Evolutionary conservation across 2,113 vertebrate genomes (phyloP), one percentile per base, ranked within the genome.

Genomic region (Aptenodytes forsteri): DNA sequence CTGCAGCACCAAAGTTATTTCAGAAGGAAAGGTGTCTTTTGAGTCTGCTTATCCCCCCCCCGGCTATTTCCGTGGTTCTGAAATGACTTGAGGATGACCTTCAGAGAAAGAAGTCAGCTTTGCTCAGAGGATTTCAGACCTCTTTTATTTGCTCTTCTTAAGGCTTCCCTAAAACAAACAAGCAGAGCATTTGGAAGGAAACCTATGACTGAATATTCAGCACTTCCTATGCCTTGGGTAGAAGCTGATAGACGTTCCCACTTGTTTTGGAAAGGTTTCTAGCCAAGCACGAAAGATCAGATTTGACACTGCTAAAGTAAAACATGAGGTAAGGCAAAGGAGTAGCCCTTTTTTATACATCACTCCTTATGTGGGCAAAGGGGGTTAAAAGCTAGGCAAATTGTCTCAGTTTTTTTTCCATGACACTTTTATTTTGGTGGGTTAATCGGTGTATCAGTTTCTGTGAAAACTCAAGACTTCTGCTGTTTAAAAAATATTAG

Each of bases 161-260:
- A 89, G 49, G 65, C 55, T 96, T 83, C 73, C 54, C 47, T 93
- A 73, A 87, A 93, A 91, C 84, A 88, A 87, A 61, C 64, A 89
- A 65, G 52, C 67, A 81, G 72, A 78, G 52, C 55, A 12, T 71
- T 89, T 87, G 76, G 34, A 85, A 56, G 69, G 81, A 89, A 87
- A 94, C 47, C 85, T 82, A 1, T 13, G 49, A 30, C 1, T 93
- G 87, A 85, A 86, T 91, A 95, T 80, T 89, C 65, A 79, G 66
- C 61, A 21, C 25, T 92, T 75, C 36, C 13, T 75, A 83, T 79
- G 49, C 67, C 73, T 52, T 67, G 70, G 34, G 65, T 81, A 84
- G 87, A 81, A 70, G 90, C 80, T 49, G 83, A 65, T 59, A 84
- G 81, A 61, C 1, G 2, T 67, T 83, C 58, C 54, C 49, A 11